phyloP scores from a whole-genome alignment of 2,888 invertebrate species.

The Charanyca ferruginea region DNA sequence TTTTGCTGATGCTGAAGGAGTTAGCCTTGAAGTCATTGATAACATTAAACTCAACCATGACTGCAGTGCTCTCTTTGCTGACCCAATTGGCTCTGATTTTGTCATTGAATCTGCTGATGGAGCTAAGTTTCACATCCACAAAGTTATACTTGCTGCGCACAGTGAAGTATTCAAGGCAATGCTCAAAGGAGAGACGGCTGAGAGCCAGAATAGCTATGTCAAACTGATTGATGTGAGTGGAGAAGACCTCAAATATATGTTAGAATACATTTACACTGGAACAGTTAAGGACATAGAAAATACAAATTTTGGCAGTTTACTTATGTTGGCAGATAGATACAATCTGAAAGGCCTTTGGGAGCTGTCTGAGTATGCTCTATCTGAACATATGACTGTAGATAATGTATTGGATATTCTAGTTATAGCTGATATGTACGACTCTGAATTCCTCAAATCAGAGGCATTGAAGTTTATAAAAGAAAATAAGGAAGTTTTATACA shows the following conservation, averaged over 20 bases:
- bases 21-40: constrained; percentile 66
- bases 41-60: constrained; percentile 76
- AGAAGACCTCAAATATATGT: constrained; percentile 79
- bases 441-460: constrained; percentile 75
- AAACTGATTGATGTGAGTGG: constrained; percentile 80
- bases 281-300: constrained; percentile 78
- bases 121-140: constrained; percentile 81
- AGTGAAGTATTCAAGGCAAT: constrained; percentile 88
- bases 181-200: constrained; percentile 85
- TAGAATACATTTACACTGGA: constrained; percentile 85
- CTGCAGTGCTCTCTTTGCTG: constrained; percentile 75
- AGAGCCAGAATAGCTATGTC: constrained; percentile 82
- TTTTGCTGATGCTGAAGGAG: constrained; percentile 52
- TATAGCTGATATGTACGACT: constrained; percentile 82
- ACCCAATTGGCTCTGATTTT: constrained; percentile 84
- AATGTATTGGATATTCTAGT: constrained; percentile 82
- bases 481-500: constrained; percentile 74
- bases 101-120: constrained; percentile 84
- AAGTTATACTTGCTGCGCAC: constrained; percentile 76
- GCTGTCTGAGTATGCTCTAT: constrained; percentile 77
- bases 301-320: constrained; percentile 76
- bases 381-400: constrained; percentile 75
- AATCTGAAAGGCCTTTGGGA: constrained; percentile 80
- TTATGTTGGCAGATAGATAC: constrained; percentile 83
- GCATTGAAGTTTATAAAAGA: constrained; percentile 82